Conservation (phyloP, 92 coral and sea anemone genomes). For the Meandrina meandrites region DNA sequence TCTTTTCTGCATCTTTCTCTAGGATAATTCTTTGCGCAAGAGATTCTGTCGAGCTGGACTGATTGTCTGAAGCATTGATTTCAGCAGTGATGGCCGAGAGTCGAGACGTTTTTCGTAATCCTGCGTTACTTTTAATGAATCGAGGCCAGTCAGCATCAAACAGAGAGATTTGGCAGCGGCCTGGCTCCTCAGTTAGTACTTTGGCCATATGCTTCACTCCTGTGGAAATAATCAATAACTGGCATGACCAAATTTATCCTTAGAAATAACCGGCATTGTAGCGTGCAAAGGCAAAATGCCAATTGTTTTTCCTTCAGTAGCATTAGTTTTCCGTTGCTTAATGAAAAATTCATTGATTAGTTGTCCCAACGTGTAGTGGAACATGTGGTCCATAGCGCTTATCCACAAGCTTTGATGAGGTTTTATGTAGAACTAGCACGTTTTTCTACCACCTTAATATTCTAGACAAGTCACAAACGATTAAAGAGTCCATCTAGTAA, state of each 20-base stretch:
- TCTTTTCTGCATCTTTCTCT: conserved; percentile 53
- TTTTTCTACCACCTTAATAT: not conserved
- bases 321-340: not conserved
- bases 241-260: not conserved
- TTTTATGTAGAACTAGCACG: not conserved
- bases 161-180: conserved; percentile 47
- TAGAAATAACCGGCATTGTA: not conserved
- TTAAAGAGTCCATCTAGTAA: not conserved
- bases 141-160: conserved; percentile 72
- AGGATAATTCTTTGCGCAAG: conserved; percentile 39
- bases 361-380: not conserved
- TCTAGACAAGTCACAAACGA: not conserved
- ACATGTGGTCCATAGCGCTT: not conserved
- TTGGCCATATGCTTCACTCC: conserved; percentile 60
- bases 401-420: not conserved
- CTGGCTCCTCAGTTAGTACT: conserved; percentile 58
- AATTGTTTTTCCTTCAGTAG: not conserved
- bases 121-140: conserved; percentile 19
- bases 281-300: not conserved
- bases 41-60: conserved; percentile 19
- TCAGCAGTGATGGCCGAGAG: conserved; percentile 38
- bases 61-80: not conserved
- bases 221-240: not conserved
- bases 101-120: conserved; percentile 35
- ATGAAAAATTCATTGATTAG: not conserved